phyloP scores from a whole-genome alignment of 2,888 invertebrate genomes.

The Scaptomyza caliginosa region DNA sequence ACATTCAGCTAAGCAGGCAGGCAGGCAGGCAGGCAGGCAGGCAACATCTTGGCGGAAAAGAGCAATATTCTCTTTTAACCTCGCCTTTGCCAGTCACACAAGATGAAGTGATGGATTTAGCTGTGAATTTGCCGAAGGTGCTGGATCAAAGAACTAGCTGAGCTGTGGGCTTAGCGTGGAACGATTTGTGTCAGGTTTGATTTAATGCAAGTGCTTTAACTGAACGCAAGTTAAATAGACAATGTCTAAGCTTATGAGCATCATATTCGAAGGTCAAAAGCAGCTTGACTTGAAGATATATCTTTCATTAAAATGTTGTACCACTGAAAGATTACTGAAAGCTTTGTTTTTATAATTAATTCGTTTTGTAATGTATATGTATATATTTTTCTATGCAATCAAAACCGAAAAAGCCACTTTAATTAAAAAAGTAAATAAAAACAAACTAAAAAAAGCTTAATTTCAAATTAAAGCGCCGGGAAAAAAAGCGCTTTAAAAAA shows the following conservation, averaged over 20 bases:
- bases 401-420: no score
- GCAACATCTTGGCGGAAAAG: constrained; percentile 23
- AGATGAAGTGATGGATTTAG: constrained; percentile 48
- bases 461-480: not conserved
- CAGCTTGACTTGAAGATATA: not conserved
- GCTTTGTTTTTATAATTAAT: no score
- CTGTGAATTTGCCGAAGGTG: constrained; percentile 24
- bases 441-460: not conserved
- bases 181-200: constrained; percentile 54
- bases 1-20: constrained; percentile 23
- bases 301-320: not conserved
- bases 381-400: no score
- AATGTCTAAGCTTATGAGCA: not conserved
- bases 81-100: not conserved
- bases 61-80: constrained; percentile 24
- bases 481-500: not conserved
- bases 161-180: constrained; percentile 33
- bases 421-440: not conserved
- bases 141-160: constrained; percentile 17
- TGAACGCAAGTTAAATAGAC: constrained; percentile 20
- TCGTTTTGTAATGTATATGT: no score
- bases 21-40: constrained; percentile 15
- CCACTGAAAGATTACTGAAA: not conserved
- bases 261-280: not conserved
- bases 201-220: constrained; percentile 27